Percentiles rank a stretch among this genome's conserved stretches.
Conservation (phyloP, 2,113 vertebrate genomes). For the Triplophysa rosa region DNA sequence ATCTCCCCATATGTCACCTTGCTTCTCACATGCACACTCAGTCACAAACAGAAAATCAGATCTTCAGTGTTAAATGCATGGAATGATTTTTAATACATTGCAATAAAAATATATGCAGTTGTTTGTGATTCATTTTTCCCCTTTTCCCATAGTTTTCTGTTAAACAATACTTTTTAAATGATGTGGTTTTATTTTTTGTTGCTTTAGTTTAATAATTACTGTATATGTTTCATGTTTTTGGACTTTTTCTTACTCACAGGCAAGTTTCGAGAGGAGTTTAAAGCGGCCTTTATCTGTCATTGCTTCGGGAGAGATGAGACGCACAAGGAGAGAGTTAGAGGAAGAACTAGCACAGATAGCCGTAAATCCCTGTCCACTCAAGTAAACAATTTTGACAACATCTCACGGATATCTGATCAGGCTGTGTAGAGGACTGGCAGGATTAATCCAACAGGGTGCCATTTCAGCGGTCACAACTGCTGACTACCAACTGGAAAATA, state of each 20-base stretch:
- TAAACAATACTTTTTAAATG: too few species aligned
- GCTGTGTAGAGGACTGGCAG: slow-evolving; percentile 69
- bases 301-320: slow-evolving; percentile 69
- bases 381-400: slow-evolving; percentile 84
- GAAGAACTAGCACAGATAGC: slow-evolving; percentile 83
- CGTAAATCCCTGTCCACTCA: slow-evolving; percentile 93
- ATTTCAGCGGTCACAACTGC: neutral
- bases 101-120: too few species aligned
- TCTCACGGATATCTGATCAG: slow-evolving; percentile 87
- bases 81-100: neutral
- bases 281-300: slow-evolving; percentile 90
- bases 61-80: neutral
- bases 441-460: neutral
- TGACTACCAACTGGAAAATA: neutral
- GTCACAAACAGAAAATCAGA: too few species aligned
- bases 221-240: neutral
- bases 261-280: slow-evolving; percentile 96
- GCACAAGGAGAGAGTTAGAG: slow-evolving; percentile 71
- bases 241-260: slow-evolving; percentile 71
- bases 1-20: too few species aligned
- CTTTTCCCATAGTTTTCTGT: too few species aligned
- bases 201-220: too few species aligned
- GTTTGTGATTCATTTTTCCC: too few species aligned
- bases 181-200: too few species aligned
- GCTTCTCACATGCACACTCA: too few species aligned